phyloP scores from a whole-genome alignment of 2,797 vertebrate species.

The Kryptopterus vitreolus region DNA sequence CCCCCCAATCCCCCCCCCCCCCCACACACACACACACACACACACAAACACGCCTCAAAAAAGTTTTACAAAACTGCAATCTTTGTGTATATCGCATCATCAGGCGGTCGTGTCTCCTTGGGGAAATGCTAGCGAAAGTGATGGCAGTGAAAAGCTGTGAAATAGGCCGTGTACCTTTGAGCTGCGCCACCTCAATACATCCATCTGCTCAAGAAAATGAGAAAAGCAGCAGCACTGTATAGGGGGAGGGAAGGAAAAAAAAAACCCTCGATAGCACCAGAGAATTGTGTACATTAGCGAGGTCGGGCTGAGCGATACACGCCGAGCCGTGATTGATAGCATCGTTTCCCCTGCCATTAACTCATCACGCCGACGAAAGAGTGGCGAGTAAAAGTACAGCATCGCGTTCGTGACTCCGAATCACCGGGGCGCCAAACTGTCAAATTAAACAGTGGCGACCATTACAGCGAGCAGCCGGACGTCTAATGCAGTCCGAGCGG shows the following conservation, averaged over 20 bases:
- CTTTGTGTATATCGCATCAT: slow-evolving; percentile 24
- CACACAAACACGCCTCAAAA: too few species aligned
- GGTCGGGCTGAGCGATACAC: neutral
- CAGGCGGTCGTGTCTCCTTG: neutral
- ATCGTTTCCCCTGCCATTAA: slow-evolving; percentile 1
- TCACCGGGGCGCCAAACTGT: neutral
- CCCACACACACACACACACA: too few species aligned
- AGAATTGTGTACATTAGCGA: neutral
- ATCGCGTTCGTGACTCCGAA: neutral
- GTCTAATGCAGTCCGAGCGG: neutral
- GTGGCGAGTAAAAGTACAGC: neutral
- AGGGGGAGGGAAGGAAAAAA: too few species aligned
- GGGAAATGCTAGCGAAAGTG: slow-evolving; percentile 30
- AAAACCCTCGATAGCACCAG: neutral
- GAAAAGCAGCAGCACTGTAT: slow-evolving; percentile 12
- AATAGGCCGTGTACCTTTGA: slow-evolving; percentile 27
- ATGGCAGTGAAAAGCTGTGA: slow-evolving; percentile 24
- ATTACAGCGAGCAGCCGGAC: neutral
- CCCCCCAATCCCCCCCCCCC: too few species aligned
- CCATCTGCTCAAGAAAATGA: slow-evolving; percentile 13
- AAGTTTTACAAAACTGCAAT: neutral
- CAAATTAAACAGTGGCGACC: neutral
- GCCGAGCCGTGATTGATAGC: neutral
- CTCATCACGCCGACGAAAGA: neutral
- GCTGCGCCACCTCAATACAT: slow-evolving; percentile 27